A percentile compares a stretch with the other conserved stretches of the same genome.
These are phyloP conservation scores for Lomographa bimaculata DNA, from an alignment of 2,888 invertebrate genomes.

Conservation along the genomic window DNA sequence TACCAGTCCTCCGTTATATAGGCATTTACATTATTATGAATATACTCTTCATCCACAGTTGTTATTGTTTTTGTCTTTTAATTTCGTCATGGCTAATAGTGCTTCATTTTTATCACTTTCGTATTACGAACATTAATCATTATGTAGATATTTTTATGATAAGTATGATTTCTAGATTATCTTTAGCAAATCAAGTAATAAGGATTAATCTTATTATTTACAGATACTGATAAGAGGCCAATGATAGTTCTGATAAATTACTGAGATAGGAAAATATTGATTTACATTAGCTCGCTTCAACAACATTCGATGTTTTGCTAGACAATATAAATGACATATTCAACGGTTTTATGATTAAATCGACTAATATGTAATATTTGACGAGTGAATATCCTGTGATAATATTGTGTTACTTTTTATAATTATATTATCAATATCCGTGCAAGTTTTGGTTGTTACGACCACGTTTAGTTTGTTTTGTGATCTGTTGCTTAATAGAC, in stretches of 20 bases:
- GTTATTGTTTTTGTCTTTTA: too few species aligned
- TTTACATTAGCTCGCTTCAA: slow-evolving; percentile 12
- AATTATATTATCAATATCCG: too few species aligned
- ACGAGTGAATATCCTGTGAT: too few species aligned
- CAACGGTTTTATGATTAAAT: too few species aligned
- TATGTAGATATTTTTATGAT: slow-evolving; percentile 7
- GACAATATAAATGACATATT: slow-evolving; percentile 2
- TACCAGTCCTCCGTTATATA: too few species aligned
- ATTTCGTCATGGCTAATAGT: too few species aligned
- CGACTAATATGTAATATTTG: not conserved
- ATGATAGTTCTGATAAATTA: slow-evolving; percentile 13
- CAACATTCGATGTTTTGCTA: slow-evolving; percentile 4
- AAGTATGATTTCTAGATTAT: slow-evolving; percentile 8
- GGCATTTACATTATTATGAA: too few species aligned
- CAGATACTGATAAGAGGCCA: slow-evolving; percentile 14
- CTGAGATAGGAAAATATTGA: slow-evolving; percentile 10
- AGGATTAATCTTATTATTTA: slow-evolving; percentile 18
- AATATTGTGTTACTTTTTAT: too few species aligned
- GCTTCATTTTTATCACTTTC: slow-evolving; percentile 1
- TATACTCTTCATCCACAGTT: too few species aligned
- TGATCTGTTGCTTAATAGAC: too few species aligned
- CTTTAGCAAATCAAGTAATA: slow-evolving; percentile 17
- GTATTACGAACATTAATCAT: slow-evolving; percentile 4
- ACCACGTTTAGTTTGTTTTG: too few species aligned
- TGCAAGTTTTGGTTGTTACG: too few species aligned